These are phyloP conservation scores for Pampusana beccarii DNA, from an alignment of 2,113 vertebrate species.

Conservation along the genomic window DNA sequence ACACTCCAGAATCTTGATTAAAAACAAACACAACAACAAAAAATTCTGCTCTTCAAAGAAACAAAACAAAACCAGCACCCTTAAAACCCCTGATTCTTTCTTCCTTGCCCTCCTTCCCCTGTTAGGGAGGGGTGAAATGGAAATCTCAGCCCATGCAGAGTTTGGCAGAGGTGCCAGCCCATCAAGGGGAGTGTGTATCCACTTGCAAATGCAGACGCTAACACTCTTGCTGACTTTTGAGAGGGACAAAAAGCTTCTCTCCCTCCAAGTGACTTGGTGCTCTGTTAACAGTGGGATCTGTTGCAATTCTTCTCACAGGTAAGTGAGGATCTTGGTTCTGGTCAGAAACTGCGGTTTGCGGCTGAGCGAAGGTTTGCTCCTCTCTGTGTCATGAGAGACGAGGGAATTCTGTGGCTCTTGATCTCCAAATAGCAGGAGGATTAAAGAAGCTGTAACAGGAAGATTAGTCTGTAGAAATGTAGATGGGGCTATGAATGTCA, in stretches of 20 bases:
- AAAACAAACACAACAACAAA: neutral
- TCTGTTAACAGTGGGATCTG: neutral
- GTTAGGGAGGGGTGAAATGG: neutral
- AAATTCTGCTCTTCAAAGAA: neutral
- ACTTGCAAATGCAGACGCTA: neutral
- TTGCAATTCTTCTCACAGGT: neutral
- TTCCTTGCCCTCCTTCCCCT: neutral
- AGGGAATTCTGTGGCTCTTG: neutral
- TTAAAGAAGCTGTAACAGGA: neutral
- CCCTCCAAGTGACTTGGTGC: neutral
- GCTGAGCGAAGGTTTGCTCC: neutral
- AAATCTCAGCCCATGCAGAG: neutral
- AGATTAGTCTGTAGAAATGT: conserved; percentile 5
- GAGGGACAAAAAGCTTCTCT: neutral
- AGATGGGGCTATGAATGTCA: neutral
- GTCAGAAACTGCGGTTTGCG: neutral
- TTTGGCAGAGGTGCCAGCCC: neutral
- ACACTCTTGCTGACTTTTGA: neutral
- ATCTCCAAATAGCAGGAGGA: neutral
- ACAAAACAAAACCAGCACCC: neutral
- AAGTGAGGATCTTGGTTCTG: neutral
- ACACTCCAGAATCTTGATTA: conserved; percentile 25
- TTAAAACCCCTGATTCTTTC: neutral
- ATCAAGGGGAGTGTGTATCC: neutral
- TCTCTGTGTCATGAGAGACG: neutral